phyloP scores from a whole-genome alignment of 2,113 vertebrate species.

The Thamnophis sirtalis region DNA sequence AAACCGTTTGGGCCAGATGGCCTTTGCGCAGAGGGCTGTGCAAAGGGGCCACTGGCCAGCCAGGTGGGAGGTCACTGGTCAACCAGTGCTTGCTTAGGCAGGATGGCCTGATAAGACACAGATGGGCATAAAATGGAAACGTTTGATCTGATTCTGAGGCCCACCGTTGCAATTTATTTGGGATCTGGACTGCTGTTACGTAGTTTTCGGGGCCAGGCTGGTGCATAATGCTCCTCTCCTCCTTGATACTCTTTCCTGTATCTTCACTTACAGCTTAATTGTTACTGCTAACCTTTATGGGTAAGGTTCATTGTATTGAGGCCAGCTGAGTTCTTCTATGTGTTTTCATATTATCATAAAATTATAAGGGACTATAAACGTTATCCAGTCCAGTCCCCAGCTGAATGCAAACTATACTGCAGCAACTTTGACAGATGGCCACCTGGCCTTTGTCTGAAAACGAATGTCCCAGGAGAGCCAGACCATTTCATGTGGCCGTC shows the following conservation, averaged over 20 bases:
- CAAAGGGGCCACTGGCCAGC: neutral
- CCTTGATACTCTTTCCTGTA: neutral
- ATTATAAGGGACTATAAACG: neutral
- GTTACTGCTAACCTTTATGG: neutral
- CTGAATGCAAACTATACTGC: neutral
- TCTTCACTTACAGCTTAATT: neutral
- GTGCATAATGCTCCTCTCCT: neutral
- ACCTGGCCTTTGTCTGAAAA: neutral
- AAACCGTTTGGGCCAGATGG: too few species aligned
- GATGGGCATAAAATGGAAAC: neutral
- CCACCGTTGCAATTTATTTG: neutral
- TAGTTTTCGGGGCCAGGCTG: neutral
- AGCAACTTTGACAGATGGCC: neutral
- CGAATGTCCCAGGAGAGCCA: neutral
- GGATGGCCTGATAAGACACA: neutral
- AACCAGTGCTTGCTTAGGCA: neutral
- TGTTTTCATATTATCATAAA: neutral
- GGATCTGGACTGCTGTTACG: too few species aligned
- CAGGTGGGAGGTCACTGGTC: neutral
- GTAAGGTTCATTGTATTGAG: neutral
- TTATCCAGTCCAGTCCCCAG: neutral
- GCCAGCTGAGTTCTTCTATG: neutral
- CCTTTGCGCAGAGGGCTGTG: neutral
- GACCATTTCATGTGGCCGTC: neutral
- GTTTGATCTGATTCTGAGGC: neutral